Evolutionary conservation across 2,113 vertebrate genomes (phyloP), one percentile per base, ranked within the genome.

Genomic region (Oreochromis spilurus): DNA sequence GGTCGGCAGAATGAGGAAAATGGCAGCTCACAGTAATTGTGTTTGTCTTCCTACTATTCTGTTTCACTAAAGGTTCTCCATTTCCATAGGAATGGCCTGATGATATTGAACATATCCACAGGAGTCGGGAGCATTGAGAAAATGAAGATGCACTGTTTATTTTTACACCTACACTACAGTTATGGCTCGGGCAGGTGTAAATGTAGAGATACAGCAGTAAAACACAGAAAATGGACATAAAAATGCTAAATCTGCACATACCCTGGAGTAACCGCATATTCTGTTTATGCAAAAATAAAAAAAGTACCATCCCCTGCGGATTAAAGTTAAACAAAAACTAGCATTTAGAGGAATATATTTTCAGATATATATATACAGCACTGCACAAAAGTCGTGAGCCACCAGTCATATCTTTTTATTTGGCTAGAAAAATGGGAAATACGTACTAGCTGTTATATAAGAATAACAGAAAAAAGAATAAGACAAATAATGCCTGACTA

Each of bases 11-110:
- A 88, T n/a, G 54, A 50, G 87, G 65, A 58, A 88, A 91, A 91
- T 85, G 81, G 84, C 77, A 79, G 72, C 79, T 86, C 31, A 1
- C 80, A n/a, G 86, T 90, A 85, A 93, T 92, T 91, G 88, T 89
- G 86, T 86, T 86, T 91, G 57, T 83, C 65, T 89, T 84, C 29
- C 55, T 54, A 9, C 77, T 65, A 38, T 81, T 91, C 78, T 83
- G 55, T 79, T 84, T 75, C 84, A 65, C 84, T 81, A 85, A 84
- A 57, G 80, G 75, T 81, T 4, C 65, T 50, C 70, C 26, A 81
- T 87, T 87, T 90, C 82, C 87, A 84, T 57, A 58, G 83, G 72
- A 92, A 92, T 83, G 79, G 81, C 43, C 60, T 14, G 52, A 55
- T 83, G 85, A 52, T 91, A 62, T 85, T 48, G n/a, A 38, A 40